phyloP scores from a whole-genome alignment of 2,113 vertebrate species.

The Callaeas wilsoni region DNA sequence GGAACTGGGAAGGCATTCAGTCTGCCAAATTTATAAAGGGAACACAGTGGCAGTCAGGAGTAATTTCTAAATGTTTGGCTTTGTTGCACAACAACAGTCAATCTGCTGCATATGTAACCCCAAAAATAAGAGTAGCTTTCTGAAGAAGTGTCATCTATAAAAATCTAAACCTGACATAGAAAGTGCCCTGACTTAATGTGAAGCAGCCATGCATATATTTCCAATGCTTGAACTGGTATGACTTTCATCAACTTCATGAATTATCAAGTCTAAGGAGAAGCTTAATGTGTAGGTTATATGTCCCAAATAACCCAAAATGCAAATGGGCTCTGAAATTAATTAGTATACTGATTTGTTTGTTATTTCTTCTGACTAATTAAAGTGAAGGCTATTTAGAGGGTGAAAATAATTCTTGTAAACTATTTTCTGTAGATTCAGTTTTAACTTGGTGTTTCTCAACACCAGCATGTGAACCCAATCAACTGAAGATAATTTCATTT shows the following conservation, averaged over 20 bases:
- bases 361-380: background rate
- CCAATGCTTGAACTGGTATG: background rate
- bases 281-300: background rate
- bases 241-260: background rate
- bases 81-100: background rate
- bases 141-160: background rate
- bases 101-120: background rate
- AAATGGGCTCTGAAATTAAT: background rate
- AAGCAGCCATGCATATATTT: background rate
- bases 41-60: background rate
- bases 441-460: background rate
- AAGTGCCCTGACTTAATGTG: background rate
- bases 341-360: background rate
- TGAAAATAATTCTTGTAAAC: background rate
- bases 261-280: background rate
- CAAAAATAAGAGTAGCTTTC: background rate
- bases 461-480: background rate
- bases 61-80: background rate
- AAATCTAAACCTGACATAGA: background rate
- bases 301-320: background rate
- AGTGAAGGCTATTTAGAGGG: background rate
- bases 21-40: background rate
- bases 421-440: background rate
- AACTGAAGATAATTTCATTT: background rate
- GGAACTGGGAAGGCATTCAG: background rate